These are phyloP conservation scores for Buphagus erythrorhynchus DNA, from an alignment of 2,797 vertebrate species.

Conservation along the genomic window DNA sequence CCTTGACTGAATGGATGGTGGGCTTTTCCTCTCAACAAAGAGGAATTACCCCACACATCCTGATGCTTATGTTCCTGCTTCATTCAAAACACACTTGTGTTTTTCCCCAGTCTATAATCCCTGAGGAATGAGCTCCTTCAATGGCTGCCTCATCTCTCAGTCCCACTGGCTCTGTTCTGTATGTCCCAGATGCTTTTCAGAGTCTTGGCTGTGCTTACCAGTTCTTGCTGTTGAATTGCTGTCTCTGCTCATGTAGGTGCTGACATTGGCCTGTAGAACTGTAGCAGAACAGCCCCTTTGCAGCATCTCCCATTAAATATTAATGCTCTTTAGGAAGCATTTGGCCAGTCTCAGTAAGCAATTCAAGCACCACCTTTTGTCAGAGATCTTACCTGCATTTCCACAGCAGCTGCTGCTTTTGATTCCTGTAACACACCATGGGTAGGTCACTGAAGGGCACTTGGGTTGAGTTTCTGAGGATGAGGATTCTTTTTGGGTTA, in stretches of 20 bases:
- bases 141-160: not conserved
- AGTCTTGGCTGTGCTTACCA: not conserved
- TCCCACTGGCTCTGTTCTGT: not conserved
- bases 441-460: not conserved
- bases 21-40: not conserved
- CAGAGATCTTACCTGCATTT: not conserved
- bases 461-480: not conserved
- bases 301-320: not conserved
- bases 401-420: not conserved
- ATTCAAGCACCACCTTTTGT: not conserved
- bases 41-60: not conserved
- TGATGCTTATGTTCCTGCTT: not conserved
- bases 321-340: not conserved
- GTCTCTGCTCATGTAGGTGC: not conserved
- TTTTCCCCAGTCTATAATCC: fast-evolving
- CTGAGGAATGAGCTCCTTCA: not conserved
- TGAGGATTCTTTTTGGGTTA: not conserved
- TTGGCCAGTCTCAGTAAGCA: not conserved
- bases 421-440: not conserved
- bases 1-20: not conserved
- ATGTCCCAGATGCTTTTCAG: not conserved
- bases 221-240: not conserved
- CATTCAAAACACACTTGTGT: not conserved
- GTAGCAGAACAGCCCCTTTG: not conserved
- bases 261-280: not conserved